Conservation (phyloP, 2,797 vertebrate species). For the Taeniopygia guttata region DNA sequence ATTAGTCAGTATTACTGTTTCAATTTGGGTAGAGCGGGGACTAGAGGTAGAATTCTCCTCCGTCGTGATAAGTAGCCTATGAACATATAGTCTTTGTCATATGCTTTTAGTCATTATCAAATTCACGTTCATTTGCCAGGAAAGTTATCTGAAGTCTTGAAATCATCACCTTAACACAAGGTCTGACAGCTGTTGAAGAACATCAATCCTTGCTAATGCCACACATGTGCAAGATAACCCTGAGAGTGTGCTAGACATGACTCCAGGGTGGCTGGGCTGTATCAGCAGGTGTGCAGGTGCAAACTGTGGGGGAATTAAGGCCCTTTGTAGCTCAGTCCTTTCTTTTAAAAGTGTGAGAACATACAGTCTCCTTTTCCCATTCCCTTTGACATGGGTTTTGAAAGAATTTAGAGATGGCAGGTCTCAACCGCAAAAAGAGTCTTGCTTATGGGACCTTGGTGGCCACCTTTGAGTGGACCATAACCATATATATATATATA, state of each 20-base stretch:
- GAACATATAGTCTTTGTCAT: accelerated
- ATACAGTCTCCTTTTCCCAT: accelerated
- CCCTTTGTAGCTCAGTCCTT: not conserved
- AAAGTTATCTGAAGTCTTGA: not conserved
- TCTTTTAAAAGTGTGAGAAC: not conserved
- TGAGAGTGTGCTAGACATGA: not conserved
- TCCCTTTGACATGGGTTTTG: not conserved
- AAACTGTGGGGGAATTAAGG: not conserved
- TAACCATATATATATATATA: too few relatives aligned
- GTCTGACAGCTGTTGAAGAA: not conserved
- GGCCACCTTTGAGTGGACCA: not conserved
- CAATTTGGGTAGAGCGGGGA: not conserved
- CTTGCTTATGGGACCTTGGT: not conserved
- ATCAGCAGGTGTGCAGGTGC: not conserved
- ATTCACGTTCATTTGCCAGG: not conserved
- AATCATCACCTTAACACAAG: not conserved
- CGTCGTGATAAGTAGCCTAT: too few relatives aligned
- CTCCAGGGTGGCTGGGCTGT: not conserved
- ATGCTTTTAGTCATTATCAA: not conserved
- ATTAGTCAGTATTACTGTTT: not conserved
- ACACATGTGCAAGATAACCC: not conserved
- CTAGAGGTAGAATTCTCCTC: not conserved
- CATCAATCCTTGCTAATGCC: not conserved
- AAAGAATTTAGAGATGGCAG: not conserved
- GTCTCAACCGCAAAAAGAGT: not conserved